Base-by-base conservation (phyloP, 1,140 invertebrate species). In the Hycleus cichorii region DNA sequence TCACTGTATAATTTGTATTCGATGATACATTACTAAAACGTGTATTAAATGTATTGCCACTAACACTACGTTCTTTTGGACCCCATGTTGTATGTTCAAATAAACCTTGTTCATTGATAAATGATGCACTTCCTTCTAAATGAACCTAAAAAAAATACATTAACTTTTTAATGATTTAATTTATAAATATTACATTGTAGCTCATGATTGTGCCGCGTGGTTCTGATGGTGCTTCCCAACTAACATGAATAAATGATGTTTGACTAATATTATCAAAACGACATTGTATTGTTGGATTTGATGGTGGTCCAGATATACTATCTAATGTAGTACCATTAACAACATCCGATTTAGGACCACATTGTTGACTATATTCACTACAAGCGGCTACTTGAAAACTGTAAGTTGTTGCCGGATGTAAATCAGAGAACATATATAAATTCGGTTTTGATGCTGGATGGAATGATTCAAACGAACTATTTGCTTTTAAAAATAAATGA, bases 321-420 rank as follows among this genome's bases (percentile, higher is more conserved):
- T 91, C 90, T 74, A 90, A 80, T 4, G 90, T 92, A 4, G 85
- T 87, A 1, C 86, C 89, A 68, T 87, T 85, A 43, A 89, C 85
- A 59, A 81, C 77, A 12, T 80, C 74, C 1, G 89, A 90, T 83
- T 84, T 87, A 12, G 83, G 81, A 4, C 88, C 87, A 72, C 89
- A 92, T 44, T 78, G 74, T 49, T 80, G 80, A 2, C 85, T 91
- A 64, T 84, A 87, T 68, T 89, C 84, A 58, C 82, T 90, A 69
- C 89, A 92, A 7, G 88, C 87, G 39, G 83, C 75, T 9, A 87
- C 85, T 76, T 83, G 83, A 71, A 91, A 90, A 55, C 82, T 78
- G 67, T 92, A 91, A 48, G 81, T 85, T 12, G 87, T 91, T 2
- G 86, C 84, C 0, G 88, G 84, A 64, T 85, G 80, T 6, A 92